Evolutionary conservation across 2,888 invertebrate species (phyloP).

Genomic region (Teleogryllus oceanicus): DNA sequence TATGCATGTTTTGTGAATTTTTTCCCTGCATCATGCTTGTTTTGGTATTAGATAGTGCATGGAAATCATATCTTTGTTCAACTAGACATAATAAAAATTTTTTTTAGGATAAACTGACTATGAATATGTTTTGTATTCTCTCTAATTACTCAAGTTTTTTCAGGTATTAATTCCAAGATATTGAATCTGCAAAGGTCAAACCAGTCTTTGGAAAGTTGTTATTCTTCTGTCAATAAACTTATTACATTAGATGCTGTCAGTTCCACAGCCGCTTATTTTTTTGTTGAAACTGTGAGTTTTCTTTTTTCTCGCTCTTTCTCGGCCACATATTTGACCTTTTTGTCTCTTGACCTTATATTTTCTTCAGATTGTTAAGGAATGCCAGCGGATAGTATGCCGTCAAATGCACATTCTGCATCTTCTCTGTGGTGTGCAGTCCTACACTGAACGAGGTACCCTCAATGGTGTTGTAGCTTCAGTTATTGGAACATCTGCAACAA

Average conservation of each 20-base stretch:
- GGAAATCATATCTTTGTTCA: no score
- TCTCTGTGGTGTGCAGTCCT: neutral
- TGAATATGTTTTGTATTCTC: neutral
- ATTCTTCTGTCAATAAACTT: neutral
- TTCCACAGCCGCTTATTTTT: neutral
- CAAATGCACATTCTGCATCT: neutral
- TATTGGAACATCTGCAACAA: neutral
- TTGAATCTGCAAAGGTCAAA: neutral
- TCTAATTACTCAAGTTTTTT: neutral
- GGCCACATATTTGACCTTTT: neutral
- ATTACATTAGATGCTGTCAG: slow-evolving; percentile 1
- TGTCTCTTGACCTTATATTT: neutral
- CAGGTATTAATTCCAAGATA: neutral
- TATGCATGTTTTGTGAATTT: no score
- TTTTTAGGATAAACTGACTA: neutral
- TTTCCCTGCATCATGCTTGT: no score
- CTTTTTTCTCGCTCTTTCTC: neutral
- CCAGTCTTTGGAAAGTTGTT: neutral
- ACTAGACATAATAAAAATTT: neutral
- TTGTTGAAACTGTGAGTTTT: neutral
- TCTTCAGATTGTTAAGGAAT: neutral
- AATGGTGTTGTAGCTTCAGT: neutral
- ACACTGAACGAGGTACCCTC: neutral
- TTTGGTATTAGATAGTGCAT: no score
- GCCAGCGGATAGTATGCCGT: neutral